Conservation (phyloP, 2,888 invertebrate genomes). For the Protophormia terraenovae region DNA sequence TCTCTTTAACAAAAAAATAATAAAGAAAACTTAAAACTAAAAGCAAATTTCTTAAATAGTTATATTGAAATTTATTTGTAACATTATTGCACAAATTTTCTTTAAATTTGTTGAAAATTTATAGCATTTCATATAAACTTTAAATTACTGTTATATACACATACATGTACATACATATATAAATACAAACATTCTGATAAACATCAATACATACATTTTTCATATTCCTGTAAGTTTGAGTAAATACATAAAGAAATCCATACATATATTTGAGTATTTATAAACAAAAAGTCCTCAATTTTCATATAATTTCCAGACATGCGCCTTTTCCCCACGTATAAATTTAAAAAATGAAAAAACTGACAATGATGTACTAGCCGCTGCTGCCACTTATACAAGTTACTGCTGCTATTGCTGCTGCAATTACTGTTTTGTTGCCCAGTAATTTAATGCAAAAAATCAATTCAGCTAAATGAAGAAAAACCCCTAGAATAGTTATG, state of each 20-base stretch:
- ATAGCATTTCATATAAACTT: slow-evolving; percentile 42
- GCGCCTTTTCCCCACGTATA: slow-evolving; percentile 51
- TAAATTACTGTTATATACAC: slow-evolving; percentile 59
- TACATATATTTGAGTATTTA: slow-evolving; percentile 13
- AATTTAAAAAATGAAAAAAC: slow-evolving; percentile 19
- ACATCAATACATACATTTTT: slow-evolving; percentile 8
- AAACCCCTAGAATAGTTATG: slow-evolving; percentile 35
- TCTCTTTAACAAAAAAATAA: background rate
- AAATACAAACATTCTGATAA: background rate
- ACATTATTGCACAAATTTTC: background rate
- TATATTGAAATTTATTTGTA: background rate
- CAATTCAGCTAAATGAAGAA: slow-evolving; percentile 77
- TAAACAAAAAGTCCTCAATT: slow-evolving; percentile 43
- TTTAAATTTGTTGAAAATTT: slow-evolving; percentile 33
- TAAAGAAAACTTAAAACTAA: background rate
- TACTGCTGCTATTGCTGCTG: slow-evolving; percentile 48
- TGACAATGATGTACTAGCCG: background rate
- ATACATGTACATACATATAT: background rate
- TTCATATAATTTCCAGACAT: slow-evolving; percentile 52
- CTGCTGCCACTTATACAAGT: slow-evolving; percentile 18
- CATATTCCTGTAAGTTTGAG: background rate
- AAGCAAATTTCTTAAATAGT: background rate
- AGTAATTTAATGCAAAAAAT: slow-evolving; percentile 73
- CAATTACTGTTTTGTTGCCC: slow-evolving; percentile 64
- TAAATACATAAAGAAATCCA: slow-evolving; percentile 4